Percentiles rank a stretch among this genome's conserved stretches.
Evolutionary conservation across 2,888 invertebrate species (phyloP).

Genomic region (Melinopterus prodromus): DNA sequence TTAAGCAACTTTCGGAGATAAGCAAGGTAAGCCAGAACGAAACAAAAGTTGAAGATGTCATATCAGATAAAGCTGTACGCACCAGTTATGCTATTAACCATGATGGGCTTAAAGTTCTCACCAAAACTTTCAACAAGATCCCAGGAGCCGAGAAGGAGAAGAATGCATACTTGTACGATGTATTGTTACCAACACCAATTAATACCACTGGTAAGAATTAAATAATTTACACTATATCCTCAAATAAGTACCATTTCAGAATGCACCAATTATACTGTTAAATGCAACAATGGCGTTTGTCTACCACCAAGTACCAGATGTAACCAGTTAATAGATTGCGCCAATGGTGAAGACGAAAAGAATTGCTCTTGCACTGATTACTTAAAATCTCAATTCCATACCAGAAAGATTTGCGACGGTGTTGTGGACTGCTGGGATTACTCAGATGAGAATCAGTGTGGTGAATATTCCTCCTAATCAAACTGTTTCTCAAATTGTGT

Average conservation of each 20-base stretch:
- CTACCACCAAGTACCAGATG: conserved; percentile 72
- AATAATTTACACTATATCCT: no score
- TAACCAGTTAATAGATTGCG: conserved; percentile 75
- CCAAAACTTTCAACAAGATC: conserved; percentile 70
- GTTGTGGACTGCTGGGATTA: conserved; percentile 83
- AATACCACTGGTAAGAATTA: conserved; percentile 22
- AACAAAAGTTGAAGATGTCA: conserved; percentile 61
- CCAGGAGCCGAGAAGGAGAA: conserved; percentile 44
- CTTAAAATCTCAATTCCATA: conserved; percentile 71
- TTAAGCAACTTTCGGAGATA: conserved; percentile 66
- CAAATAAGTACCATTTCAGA: conserved; percentile 53
- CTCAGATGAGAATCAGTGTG: conserved; percentile 79
- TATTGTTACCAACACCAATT: conserved; percentile 5
- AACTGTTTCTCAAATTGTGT: background rate
- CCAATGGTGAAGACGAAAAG: conserved; percentile 74
- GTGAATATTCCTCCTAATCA: conserved; percentile 57
- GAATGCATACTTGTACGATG: background rate
- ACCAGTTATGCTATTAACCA: conserved; percentile 69
- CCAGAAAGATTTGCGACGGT: conserved; percentile 81
- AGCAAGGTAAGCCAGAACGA: conserved; percentile 66
- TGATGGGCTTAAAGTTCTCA: conserved; percentile 72
- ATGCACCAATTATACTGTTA: conserved; percentile 64
- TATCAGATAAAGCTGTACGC: conserved; percentile 69
- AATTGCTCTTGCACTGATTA: conserved; percentile 81
- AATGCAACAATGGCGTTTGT: conserved; percentile 72